Conservation (phyloP, 2,888 invertebrate species). For the Trichopria drosophilae region DNA sequence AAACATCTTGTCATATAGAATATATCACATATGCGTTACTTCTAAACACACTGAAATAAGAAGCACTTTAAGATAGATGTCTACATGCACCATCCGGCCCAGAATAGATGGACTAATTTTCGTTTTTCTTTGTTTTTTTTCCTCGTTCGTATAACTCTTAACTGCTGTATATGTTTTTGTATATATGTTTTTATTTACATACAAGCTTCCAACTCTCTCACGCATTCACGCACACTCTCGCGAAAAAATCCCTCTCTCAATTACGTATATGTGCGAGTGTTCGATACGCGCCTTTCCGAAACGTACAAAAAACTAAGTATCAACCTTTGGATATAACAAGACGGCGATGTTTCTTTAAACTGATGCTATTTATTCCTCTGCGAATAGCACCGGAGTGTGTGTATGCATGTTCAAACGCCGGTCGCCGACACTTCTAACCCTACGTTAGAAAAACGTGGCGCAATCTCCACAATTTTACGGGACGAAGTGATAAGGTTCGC, state of each 20-base stretch:
- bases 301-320: constrained; percentile 46
- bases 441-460: constrained; percentile 29
- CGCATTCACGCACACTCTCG: constrained; percentile 22
- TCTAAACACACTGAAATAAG: constrained; percentile 60
- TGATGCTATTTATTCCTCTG: constrained; percentile 14
- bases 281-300: constrained; percentile 44
- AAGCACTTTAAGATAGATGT: constrained; percentile 60
- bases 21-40: constrained; percentile 60
- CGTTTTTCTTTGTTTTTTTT: constrained; percentile 33
- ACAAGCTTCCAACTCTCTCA: constrained; percentile 30
- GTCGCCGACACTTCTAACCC: constrained; percentile 22
- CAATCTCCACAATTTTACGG: constrained; percentile 48
- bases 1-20: constrained; percentile 56
- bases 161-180: constrained; percentile 50
- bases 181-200: constrained; percentile 26
- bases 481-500: constrained; percentile 18
- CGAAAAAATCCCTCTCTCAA: constrained; percentile 32
- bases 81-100: constrained; percentile 55
- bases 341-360: constrained; percentile 17
- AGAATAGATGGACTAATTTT: constrained; percentile 52
- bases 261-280: constrained; percentile 52
- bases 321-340: constrained; percentile 38
- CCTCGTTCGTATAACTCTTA: constrained; percentile 45
- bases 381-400: constrained; percentile 8
- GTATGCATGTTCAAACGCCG: no score